These are phyloP conservation scores for Pionites leucogaster DNA, from an alignment of 2,113 vertebrate genomes.

Conservation along the genomic window DNA sequence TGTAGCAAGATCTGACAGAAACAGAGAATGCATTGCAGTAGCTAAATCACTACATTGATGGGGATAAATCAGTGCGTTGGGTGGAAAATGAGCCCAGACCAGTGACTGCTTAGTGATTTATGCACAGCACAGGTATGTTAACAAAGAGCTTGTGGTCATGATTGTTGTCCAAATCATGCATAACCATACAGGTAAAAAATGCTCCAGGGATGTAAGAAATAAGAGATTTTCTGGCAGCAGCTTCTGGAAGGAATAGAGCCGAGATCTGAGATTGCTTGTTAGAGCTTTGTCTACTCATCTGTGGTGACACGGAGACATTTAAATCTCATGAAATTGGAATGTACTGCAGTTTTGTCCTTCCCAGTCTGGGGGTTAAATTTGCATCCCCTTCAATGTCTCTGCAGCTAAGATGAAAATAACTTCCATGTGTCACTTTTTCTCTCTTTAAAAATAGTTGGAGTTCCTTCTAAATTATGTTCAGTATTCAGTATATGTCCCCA, in stretches of 20 bases:
- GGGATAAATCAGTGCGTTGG: neutral
- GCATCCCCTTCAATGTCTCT: neutral
- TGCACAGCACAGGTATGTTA: neutral
- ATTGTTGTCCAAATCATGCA: neutral
- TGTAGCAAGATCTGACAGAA: neutral
- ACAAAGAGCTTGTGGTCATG: neutral
- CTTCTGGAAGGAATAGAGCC: neutral
- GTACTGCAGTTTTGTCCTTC: slow-evolving; percentile 3
- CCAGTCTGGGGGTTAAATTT: slow-evolving; percentile 38
- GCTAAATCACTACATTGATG: neutral
- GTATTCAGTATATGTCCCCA: neutral
- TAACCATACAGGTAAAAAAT: neutral
- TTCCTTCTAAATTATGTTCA: slow-evolving; percentile 10
- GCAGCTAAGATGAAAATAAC: slow-evolving; percentile 35
- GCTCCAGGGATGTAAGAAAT: neutral
- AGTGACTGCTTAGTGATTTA: neutral
- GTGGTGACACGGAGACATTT: neutral
- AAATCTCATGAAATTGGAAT: neutral
- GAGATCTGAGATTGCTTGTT: neutral
- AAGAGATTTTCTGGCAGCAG: slow-evolving; percentile 1
- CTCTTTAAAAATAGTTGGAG: neutral
- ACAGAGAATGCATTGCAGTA: neutral
- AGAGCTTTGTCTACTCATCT: neutral
- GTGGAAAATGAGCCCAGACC: neutral
- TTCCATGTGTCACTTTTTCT: slow-evolving; percentile 40